Percentiles rank a stretch among this genome's conserved stretches.
These are phyloP conservation scores for Clamator glandarius DNA, from an alignment of 2,797 vertebrate species.

Conservation along the genomic window DNA sequence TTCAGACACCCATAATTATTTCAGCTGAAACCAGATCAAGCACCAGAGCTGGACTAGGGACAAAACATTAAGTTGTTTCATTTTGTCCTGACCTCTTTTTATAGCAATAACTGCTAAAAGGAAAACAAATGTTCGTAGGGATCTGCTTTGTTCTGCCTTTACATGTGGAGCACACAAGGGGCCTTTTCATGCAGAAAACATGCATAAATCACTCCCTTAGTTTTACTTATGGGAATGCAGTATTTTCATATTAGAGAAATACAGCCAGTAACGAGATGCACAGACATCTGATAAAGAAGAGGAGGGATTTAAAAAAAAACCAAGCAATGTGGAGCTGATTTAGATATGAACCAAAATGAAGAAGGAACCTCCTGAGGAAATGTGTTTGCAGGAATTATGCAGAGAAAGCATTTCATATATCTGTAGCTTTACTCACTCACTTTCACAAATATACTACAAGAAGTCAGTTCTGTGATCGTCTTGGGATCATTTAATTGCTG, in stretches of 20 bases:
- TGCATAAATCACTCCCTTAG: constrained; percentile 47
- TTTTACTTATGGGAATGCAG: constrained; percentile 52
- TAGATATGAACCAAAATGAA: background rate
- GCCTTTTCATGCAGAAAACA: constrained; percentile 57
- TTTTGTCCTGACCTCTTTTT: constrained; percentile 69
- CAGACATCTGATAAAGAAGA: constrained; percentile 24
- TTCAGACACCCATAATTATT: constrained; percentile 43
- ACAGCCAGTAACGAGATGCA: constrained; percentile 42
- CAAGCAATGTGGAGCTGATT: background rate
- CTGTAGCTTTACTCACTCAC: background rate
- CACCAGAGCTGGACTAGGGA: constrained; percentile 63
- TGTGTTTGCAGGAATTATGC: background rate
- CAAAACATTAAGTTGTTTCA: constrained; percentile 67
- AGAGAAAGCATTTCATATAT: background rate
- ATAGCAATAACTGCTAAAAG: constrained; percentile 71
- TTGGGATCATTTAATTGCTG: background rate
- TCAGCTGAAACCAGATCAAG: constrained; percentile 66
- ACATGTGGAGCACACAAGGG: constrained; percentile 57
- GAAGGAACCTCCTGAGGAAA: background rate
- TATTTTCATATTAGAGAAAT: constrained; percentile 43
- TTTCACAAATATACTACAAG: background rate
- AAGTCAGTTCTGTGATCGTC: background rate
- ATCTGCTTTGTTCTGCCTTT: constrained; percentile 63
- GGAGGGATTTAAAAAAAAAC: background rate
- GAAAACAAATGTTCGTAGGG: constrained; percentile 67